A percentile compares a stretch with the other conserved stretches of the same genome.
phyloP scores from a whole-genome alignment of 2,797 vertebrate species.

The Ctenopoma multispine region DNA sequence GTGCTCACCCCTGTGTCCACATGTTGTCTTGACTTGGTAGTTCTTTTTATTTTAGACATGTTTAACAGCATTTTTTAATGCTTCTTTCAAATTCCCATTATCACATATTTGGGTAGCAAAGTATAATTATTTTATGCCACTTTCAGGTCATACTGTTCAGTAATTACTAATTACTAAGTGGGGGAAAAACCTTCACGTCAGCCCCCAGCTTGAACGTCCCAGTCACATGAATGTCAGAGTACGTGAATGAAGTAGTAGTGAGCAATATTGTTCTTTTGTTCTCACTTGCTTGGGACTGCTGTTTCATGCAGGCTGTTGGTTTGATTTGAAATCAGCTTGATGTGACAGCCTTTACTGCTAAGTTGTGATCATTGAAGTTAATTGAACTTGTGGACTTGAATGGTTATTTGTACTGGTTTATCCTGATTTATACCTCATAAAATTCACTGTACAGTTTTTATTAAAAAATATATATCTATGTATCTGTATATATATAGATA shows the following conservation, averaged over 20 bases:
- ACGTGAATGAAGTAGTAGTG: neutral
- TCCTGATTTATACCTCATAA: neutral
- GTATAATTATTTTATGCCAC: neutral
- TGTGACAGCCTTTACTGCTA: neutral
- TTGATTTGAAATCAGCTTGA: conserved; percentile 17
- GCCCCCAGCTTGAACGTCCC: neutral
- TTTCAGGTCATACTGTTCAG: conserved; percentile 3
- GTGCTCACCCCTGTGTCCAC: neutral
- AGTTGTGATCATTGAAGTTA: neutral
- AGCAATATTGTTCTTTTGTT: conserved; percentile 25
- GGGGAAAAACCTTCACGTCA: neutral
- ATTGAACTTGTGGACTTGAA: neutral
- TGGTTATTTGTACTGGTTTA: neutral
- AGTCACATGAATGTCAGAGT: conserved; percentile 2
- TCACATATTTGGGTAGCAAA: neutral
- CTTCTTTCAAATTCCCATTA: neutral
- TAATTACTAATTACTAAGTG: conserved; percentile 6
- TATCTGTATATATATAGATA: too few relatives aligned
- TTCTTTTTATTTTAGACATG: neutral
- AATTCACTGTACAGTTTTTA: neutral
- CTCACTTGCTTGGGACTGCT: neutral
- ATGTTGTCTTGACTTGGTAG: neutral
- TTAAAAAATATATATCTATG: too few relatives aligned
- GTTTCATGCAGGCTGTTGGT: neutral
- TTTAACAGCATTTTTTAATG: neutral